A percentile compares a stretch with the other conserved stretches of the same genome.
Evolutionary conservation across 2,888 invertebrate species (phyloP).

Genomic region (Eulithis prunata): DNA sequence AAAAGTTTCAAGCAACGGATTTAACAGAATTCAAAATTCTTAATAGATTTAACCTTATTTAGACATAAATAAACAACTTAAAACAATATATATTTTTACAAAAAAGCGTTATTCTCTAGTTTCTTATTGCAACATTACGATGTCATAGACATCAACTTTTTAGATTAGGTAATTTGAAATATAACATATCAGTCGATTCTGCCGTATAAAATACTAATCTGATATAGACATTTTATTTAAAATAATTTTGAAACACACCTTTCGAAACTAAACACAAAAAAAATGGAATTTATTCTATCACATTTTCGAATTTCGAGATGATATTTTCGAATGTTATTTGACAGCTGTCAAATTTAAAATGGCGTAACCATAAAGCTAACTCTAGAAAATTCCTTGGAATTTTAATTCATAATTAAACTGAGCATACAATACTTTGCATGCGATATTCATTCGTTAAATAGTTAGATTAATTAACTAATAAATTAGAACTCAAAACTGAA

Average conservation of each 20-base stretch:
- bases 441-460: not conserved
- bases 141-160: slow-evolving; percentile 62
- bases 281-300: slow-evolving; percentile 80
- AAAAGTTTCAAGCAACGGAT: slow-evolving; percentile 38
- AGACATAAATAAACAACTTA: slow-evolving; percentile 59
- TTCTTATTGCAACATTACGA: slow-evolving; percentile 73
- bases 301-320: slow-evolving; percentile 56
- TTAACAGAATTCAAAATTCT: slow-evolving; percentile 50
- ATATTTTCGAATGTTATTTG: slow-evolving; percentile 31
- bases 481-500: too few relatives aligned
- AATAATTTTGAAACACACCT: slow-evolving; percentile 48
- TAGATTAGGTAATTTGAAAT: slow-evolving; percentile 44
- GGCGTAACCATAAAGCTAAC: slow-evolving; percentile 10
- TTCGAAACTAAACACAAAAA: slow-evolving; percentile 67
- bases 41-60: slow-evolving; percentile 49
- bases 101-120: slow-evolving; percentile 52
- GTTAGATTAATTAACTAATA: too few relatives aligned
- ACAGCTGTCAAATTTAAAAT: slow-evolving; percentile 33
- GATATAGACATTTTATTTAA: slow-evolving; percentile 19
- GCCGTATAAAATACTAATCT: slow-evolving; percentile 26
- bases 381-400: not conserved
- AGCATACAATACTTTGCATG: not conserved
- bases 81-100: slow-evolving; percentile 63
- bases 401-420: not conserved
- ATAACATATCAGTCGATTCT: slow-evolving; percentile 54